Conservation (phyloP, 2,888 invertebrate species). For the Lottia gigantea region DNA sequence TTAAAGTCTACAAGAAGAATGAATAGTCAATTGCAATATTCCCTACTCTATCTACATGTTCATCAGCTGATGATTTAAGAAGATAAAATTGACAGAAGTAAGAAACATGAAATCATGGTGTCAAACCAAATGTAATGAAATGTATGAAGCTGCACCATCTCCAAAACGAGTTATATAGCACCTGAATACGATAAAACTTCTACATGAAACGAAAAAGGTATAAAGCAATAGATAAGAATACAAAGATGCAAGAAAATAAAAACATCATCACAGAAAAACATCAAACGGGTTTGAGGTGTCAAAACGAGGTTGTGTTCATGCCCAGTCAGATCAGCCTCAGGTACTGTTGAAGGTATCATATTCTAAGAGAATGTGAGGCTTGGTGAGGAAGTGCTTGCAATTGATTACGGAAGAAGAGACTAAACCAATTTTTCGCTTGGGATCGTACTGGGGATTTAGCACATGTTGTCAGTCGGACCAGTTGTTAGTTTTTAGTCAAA, state of each 20-base stretch:
- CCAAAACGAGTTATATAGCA: too few species aligned
- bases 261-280: too few species aligned
- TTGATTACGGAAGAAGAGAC: not conserved
- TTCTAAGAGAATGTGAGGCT: not conserved
- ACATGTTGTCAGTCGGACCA: too few species aligned
- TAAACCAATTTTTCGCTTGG: not conserved
- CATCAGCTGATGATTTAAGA: not conserved
- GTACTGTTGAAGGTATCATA: not conserved
- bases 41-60: not conserved
- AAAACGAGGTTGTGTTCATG: not conserved
- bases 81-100: not conserved
- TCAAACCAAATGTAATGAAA: too few species aligned
- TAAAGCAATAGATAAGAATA: too few species aligned
- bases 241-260: too few species aligned
- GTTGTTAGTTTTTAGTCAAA: not conserved
- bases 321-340: not conserved
- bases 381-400: not conserved
- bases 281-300: not conserved
- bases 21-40: not conserved
- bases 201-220: too few species aligned
- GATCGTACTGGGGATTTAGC: too few species aligned
- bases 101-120: not conserved
- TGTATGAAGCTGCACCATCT: too few species aligned
- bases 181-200: too few species aligned
- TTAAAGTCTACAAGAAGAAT: not conserved